Base-by-base conservation (phyloP, 2,888 invertebrate species). In the Yponomeuta plumbellus region DNA sequence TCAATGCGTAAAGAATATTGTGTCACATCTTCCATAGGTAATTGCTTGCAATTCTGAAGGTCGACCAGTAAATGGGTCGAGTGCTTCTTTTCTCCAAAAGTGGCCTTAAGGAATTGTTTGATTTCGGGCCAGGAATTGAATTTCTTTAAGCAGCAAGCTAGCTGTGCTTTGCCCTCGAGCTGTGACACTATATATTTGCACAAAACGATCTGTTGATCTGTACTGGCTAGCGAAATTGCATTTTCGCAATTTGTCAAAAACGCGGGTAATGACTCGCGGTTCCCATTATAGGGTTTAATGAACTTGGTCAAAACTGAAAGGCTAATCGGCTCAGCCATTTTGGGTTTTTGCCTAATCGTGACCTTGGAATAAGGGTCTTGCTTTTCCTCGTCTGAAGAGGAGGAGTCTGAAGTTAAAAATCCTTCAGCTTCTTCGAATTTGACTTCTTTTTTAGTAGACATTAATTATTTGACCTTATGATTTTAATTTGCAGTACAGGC, bases 281-380 rank as follows among this genome's bases (percentile, higher is more conserved):
- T n/a, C n/a, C n/a, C n/a, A n/a, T n/a, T n/a, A n/a, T n/a, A n/a
- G 1, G 39, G 34, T 61, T 66, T 66, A 11, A 66, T 66, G 34
- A 66, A 66, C 58, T 66, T 66, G 34, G 65, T 66, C 26, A 66
- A 59, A 11, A 66, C 64, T 52, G 64, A 64, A 20, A 64, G n/a
- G 11, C 40, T 64, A 17, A 26, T 26, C 5, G 23, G 23, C 23
- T 26, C 23, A 2, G 23, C 26, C 26, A 26, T 26, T 26, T 26
- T 26, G 26, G 26, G 26, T 26, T 26, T 26, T 26, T 26, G 26
- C 5, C 26, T 26, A 26, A 26, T 26, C 26, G 26, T 26, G 26
- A 26, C 26, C 26, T 26, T 26, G 26, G 26, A 1, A 2, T 26
- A 26, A 2, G 26, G 26, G 26, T 26, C 26, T 26, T 26, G 26